These are phyloP conservation scores for Paramormyrops kingsleyae DNA, from an alignment of 2,113 vertebrate genomes.

Conservation along the genomic window DNA sequence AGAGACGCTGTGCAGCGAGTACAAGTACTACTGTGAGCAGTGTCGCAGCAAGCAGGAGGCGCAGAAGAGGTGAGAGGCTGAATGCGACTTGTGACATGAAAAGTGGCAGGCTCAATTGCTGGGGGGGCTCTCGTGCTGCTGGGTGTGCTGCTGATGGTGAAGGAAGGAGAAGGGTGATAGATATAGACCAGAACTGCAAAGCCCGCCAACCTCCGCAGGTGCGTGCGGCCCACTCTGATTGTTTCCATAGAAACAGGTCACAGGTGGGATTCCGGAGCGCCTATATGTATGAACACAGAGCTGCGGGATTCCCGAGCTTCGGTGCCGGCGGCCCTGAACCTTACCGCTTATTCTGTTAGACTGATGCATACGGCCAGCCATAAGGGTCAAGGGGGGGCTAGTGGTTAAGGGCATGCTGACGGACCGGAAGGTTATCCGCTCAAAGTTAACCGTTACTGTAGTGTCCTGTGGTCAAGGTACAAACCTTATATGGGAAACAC, in stretches of 20 bases:
- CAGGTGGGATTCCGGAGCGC: background rate
- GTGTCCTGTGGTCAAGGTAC: background rate
- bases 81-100: background rate
- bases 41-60: slow-evolving; percentile 91
- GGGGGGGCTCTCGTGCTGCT: background rate
- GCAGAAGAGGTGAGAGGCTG: slow-evolving; percentile 73
- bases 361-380: background rate
- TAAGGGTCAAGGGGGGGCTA: background rate
- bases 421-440: background rate
- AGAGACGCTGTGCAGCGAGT: slow-evolving; percentile 87
- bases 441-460: background rate
- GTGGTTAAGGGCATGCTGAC: background rate
- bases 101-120: background rate
- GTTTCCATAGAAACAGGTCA: background rate
- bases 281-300: background rate
- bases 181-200: background rate
- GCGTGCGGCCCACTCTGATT: background rate
- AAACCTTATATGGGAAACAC: background rate
- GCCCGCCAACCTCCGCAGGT: background rate
- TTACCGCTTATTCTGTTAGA: background rate
- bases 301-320: background rate
- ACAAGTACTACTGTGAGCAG: slow-evolving; percentile 91
- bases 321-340: background rate
- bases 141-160: background rate
- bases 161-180: background rate